These are phyloP conservation scores for Leptinotarsa lineolata DNA, from an alignment of 1,140 invertebrate species.

Conservation along the genomic window DNA sequence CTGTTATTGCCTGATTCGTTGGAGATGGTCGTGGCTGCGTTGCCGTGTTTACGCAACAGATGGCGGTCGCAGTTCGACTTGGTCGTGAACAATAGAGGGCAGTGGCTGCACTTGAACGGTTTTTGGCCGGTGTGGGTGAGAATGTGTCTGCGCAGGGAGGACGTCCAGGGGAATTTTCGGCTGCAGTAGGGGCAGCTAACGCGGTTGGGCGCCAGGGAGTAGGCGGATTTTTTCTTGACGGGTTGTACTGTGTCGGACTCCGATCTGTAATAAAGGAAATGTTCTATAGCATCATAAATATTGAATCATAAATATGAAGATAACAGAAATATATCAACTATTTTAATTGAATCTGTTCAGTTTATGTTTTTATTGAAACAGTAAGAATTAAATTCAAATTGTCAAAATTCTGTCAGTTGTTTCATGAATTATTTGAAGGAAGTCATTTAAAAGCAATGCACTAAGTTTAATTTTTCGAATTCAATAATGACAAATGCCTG, in stretches of 20 bases:
- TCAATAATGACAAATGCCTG: too few relatives aligned
- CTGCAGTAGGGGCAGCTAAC: conserved; percentile 90
- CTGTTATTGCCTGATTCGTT: conserved; percentile 46
- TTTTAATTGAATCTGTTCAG: too few relatives aligned
- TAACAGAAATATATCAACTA: too few relatives aligned
- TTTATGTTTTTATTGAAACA: too few relatives aligned
- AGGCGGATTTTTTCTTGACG: conserved; percentile 89
- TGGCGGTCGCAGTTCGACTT: conserved; percentile 97
- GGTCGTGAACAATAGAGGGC: conserved; percentile 91
- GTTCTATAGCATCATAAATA: too few relatives aligned
- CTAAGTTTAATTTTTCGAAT: too few relatives aligned
- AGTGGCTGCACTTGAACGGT: conserved; percentile 91
- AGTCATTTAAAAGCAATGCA: too few relatives aligned
- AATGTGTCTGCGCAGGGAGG: conserved; percentile 88
- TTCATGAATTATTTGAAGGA: too few relatives aligned
- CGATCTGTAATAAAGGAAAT: conserved; percentile 57
- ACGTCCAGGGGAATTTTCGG: conserved; percentile 94
- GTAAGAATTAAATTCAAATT: too few relatives aligned
- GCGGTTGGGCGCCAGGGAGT: conserved; percentile 91
- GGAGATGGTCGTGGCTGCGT: conserved; percentile 53
- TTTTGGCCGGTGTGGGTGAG: conserved; percentile 95
- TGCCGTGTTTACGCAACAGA: conserved; percentile 84
- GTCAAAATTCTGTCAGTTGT: too few relatives aligned
- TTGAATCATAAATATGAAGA: too few relatives aligned
- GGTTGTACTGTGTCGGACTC: conserved; percentile 59